Conservation (phyloP, 2,113 vertebrate genomes). For the Macquaria australasica region DNA sequence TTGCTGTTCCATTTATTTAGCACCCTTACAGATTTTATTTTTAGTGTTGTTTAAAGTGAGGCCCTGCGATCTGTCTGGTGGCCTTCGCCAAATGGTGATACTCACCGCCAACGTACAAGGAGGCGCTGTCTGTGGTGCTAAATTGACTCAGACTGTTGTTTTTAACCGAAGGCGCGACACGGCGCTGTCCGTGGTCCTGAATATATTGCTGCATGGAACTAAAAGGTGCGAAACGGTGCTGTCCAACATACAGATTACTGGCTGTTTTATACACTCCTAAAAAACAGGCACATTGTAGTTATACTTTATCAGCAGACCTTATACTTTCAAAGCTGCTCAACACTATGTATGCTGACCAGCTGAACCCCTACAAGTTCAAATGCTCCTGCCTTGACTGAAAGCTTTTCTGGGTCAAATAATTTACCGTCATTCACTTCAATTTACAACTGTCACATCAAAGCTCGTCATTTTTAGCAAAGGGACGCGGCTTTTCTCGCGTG, state of each 20-base stretch:
- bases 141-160: conserved; percentile 43
- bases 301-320: not conserved
- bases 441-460: conserved; percentile 71
- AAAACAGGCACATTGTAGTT: not conserved
- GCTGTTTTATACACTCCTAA: not conserved
- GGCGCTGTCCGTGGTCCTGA: conserved; percentile 60
- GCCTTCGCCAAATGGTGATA: conserved; percentile 47
- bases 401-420: conserved; percentile 77
- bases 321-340: conserved; percentile 18
- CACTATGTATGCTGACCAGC: conserved; percentile 50
- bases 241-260: not conserved
- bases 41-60: not conserved
- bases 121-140: conserved; percentile 67
- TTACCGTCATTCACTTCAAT: conserved; percentile 72
- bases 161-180: conserved; percentile 17
- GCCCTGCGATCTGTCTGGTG: conserved; percentile 12
- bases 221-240: conserved; percentile 16
- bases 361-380: conserved; percentile 54
- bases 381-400: conserved; percentile 51
- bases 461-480: conserved; percentile 55
- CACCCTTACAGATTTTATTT: not conserved
- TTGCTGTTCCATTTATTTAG: not conserved
- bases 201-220: not conserved
- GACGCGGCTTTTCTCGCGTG: conserved; percentile 43
- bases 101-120: conserved; percentile 9